Conservation (phyloP, 30 jellyfish, hydroid and myxozoan species). For the Cassiopea andromeda region DNA sequence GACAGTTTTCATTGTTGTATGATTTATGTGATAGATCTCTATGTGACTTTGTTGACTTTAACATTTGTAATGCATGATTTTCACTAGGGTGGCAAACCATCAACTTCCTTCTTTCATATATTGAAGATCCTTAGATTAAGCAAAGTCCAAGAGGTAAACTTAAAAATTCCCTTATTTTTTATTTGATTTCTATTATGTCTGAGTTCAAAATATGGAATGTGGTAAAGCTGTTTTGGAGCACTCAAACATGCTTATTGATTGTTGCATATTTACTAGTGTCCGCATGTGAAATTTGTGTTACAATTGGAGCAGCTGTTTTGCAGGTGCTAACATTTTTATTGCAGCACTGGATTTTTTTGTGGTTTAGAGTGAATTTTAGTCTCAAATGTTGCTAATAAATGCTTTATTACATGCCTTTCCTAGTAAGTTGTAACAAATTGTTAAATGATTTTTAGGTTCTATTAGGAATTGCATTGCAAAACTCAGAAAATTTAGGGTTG, state of each 20-base stretch:
- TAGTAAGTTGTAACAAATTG: background rate
- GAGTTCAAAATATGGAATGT: background rate
- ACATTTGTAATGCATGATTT: background rate
- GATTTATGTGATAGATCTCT: too few relatives aligned
- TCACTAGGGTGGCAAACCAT: slow-evolving; percentile 66
- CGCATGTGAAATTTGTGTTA: background rate
- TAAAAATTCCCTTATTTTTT: background rate
- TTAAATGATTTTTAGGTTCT: slow-evolving; percentile 70
- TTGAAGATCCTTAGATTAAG: slow-evolving; percentile 76
- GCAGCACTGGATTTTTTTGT: too few relatives aligned
- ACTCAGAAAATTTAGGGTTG: slow-evolving; percentile 51
- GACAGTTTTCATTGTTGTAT: too few relatives aligned
- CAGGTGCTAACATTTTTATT: background rate
- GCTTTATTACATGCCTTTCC: too few relatives aligned
- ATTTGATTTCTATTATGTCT: background rate
- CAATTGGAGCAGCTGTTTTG: background rate
- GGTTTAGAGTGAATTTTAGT: too few relatives aligned
- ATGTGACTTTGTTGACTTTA: too few relatives aligned
- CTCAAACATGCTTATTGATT: too few relatives aligned
- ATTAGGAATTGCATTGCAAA: slow-evolving; percentile 88
- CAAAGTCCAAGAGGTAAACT: slow-evolving; percentile 95
- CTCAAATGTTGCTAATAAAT: too few relatives aligned
- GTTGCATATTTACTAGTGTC: background rate
- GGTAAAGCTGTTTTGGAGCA: background rate
- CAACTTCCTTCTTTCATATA: slow-evolving; percentile 69